Evolutionary conservation across 2,797 vertebrate species (phyloP), one percentile per base, ranked within the genome.

Genomic region (Salmo trutta): DNA sequence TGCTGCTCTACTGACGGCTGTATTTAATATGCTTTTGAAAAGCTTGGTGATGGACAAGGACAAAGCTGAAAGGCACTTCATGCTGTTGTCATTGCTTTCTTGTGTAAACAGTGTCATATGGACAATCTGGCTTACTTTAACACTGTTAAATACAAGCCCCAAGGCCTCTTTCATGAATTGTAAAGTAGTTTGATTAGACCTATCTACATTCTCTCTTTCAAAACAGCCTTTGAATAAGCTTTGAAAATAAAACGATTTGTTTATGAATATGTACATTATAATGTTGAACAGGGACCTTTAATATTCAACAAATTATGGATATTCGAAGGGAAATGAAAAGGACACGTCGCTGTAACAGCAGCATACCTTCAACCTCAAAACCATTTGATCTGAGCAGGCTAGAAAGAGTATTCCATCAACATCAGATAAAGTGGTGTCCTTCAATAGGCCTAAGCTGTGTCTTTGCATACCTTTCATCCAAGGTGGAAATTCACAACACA

Each of bases 11-110:
- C 68, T 68, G 19, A 75, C 47, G 77, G 73, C 82, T 74, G 72
- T 10, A 41, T 36, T 64, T 78, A 77, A 67, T 59, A 68, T 78
- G 54, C 90, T 90, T 93, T 93, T 92, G 91, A 87, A 71, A 79
- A 75, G 66, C 62, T 69, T 51, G n/a, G 56, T 21, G 56, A n/a
- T 68, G 80, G 41, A 36, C 51, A 53, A 77, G 78, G 29, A 53
- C 75, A 80, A 83, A 76, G 69, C 59, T 59, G 53, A 33, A 16
- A 69, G 27, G 73, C 73, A 68, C 86, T 79, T 36, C 81, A 85
- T 81, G 81, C 80, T 17, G 74, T 77, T 85, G 47, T 15, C 24
- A n/a, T 36, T 67, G 17, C 24, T 29, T 41, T 12, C 36, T 33
- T 67, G 41, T 29, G 16, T 67, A 53, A 64, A 56, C 19, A 51